Evolutionary conservation across 1,140 invertebrate genomes (phyloP).

Genomic region (Scaptomyza pallida): DNA sequence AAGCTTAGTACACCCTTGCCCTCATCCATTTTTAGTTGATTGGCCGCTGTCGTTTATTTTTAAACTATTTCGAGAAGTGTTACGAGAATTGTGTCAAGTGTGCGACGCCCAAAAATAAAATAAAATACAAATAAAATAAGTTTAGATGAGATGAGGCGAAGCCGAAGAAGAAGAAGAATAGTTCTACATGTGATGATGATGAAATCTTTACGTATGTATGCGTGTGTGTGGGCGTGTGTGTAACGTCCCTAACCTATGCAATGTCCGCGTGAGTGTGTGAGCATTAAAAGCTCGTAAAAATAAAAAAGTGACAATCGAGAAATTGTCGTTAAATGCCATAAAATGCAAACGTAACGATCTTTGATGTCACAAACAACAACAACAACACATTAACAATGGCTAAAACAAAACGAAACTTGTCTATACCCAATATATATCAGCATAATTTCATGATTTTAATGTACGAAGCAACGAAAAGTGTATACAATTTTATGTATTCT

Average conservation of each 20-base stretch:
- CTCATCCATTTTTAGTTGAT: slow-evolving; percentile 43
- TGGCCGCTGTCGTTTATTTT: slow-evolving; percentile 59
- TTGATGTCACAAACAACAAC: slow-evolving; percentile 7
- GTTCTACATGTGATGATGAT: slow-evolving; percentile 41
- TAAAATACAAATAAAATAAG: slow-evolving; percentile 12
- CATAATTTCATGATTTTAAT: slow-evolving; percentile 15
- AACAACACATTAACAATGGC: slow-evolving; percentile 26
- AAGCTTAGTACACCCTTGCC: background rate
- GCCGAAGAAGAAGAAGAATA: slow-evolving; percentile 4
- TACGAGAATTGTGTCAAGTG: slow-evolving; percentile 75
- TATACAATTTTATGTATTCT: slow-evolving; percentile 46
- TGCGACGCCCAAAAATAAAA: slow-evolving; percentile 52
- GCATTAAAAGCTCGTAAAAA: slow-evolving; percentile 51
- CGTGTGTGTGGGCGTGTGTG: background rate
- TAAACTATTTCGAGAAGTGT: slow-evolving; percentile 66
- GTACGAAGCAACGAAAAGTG: slow-evolving; percentile 14
- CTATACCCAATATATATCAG: slow-evolving; percentile 21
- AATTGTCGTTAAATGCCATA: slow-evolving; percentile 54
- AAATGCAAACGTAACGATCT: slow-evolving; percentile 27
- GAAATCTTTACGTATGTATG: slow-evolving; percentile 44
- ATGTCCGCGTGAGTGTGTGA: slow-evolving; percentile 1
- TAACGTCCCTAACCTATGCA: slow-evolving; percentile 25
- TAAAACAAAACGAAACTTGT: slow-evolving; percentile 45
- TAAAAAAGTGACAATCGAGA: slow-evolving; percentile 29
- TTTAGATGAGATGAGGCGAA: background rate